phyloP scores from a whole-genome alignment of 2,888 invertebrate genomes.

The Antheraea assamensis region DNA sequence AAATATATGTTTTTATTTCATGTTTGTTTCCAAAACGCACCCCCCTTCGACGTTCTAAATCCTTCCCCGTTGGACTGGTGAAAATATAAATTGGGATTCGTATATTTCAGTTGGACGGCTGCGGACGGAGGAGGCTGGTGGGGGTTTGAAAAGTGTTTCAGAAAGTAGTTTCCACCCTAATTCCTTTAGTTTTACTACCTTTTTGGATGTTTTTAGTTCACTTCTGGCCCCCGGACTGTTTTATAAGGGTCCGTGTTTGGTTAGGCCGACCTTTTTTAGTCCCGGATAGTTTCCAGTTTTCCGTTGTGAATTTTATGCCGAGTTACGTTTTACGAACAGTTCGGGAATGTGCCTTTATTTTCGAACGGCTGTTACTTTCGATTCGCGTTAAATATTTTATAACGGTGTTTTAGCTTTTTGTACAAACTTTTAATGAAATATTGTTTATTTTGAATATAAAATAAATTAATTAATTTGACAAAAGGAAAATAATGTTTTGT shows the following conservation, averaged over 20 bases:
- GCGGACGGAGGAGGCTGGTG: slow-evolving; percentile 41
- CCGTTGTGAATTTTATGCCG: slow-evolving; percentile 56
- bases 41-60: background rate
- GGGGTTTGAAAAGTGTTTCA: slow-evolving; percentile 72
- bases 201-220: slow-evolving; percentile 77
- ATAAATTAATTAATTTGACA: too few relatives aligned
- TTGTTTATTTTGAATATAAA: too few relatives aligned
- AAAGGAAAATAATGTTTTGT: too few relatives aligned
- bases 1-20: background rate
- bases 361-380: slow-evolving; percentile 27
- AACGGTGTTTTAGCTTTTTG: background rate
- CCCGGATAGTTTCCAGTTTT: slow-evolving; percentile 71
- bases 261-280: slow-evolving; percentile 80
- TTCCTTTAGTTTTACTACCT: slow-evolving; percentile 82
- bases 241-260: slow-evolving; percentile 81
- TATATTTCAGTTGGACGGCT: slow-evolving; percentile 64
- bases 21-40: background rate
- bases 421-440: background rate
- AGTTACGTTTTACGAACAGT: slow-evolving; percentile 58
- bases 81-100: slow-evolving; percentile 81
- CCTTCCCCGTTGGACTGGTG: slow-evolving; percentile 26
- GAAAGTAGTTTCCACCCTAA: slow-evolving; percentile 78
- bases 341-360: slow-evolving; percentile 19
- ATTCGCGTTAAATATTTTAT: background rate
- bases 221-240: slow-evolving; percentile 55